Evolutionary conservation across 2,888 invertebrate species (phyloP), one percentile per base, ranked within the genome.

Genomic region (Microplitis deprimator): DNA sequence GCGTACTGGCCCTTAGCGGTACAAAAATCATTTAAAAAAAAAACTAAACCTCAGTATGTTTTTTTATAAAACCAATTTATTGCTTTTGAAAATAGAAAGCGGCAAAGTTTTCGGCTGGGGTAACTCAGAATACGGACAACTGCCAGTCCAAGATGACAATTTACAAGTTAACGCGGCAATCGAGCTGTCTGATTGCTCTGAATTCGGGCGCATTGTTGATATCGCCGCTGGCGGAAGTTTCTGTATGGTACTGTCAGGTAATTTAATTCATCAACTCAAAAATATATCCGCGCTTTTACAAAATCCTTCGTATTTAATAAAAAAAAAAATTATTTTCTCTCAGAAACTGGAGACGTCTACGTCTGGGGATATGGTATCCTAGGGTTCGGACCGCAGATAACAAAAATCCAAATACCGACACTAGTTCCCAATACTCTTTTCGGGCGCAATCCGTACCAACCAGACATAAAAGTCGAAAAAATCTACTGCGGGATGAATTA

Each of bases 91-190:
- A 29, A 50, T 85, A 95, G 96, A 97, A 81, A 93, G 94, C 84
- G 98, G 98, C 4, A 96, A 97, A 84, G 92, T 97, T 1, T 98
- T 98, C 90, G 98, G 98, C 0, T 99, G 98, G 98, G 98, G 99
- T 6, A 98, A 98, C 89, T 95, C 96, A 0, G 98, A 99, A 90
- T 98, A 98, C 86, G 94, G 94, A 0, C 98, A 98, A 89, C 91
- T 99, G 60, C 91, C 93, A 39, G 90, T 91, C 84, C 85, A 88
- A 77, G 90, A 87, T 8, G 90, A 91, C 7, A 90, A 90, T 68
- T 95, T 94, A 83, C 97, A 97, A 90, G 91, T 97, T 5, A 94
- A 93, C 85, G 92, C 91, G 82, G 95, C 98, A 0, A 93, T 92
- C 61, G 91, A 93, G 20, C 86, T 96, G 2, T 90, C 92, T 61